Conservation (phyloP, 2,113 vertebrate genomes). For the Serinus canaria region DNA sequence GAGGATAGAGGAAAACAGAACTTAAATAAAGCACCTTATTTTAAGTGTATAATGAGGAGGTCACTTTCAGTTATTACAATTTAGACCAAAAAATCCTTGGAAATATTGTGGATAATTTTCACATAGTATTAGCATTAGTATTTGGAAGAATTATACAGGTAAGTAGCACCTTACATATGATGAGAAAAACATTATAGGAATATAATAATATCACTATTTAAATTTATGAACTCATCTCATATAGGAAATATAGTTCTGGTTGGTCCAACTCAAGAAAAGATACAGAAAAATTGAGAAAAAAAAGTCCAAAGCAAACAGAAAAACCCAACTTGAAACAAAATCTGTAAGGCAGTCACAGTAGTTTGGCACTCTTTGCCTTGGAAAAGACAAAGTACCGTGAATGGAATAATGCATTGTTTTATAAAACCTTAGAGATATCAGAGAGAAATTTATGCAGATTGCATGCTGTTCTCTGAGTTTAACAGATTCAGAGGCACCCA, state of each 20-base stretch:
- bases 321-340: not conserved
- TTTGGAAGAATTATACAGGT: not conserved
- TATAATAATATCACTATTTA: not conserved
- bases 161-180: not conserved
- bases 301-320: not conserved
- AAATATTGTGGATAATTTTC: not conserved
- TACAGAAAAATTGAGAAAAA: not conserved
- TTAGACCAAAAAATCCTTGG: not conserved
- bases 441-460: conserved; percentile 21
- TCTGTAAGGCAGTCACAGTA: not conserved
- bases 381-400: not conserved
- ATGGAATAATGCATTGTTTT: not conserved
- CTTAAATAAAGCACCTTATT: not conserved
- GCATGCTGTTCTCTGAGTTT: not conserved
- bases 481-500: conserved; percentile 3
- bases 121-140: not conserved
- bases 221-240: not conserved
- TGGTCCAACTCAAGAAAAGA: not conserved
- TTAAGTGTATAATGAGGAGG: not conserved
- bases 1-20: not conserved
- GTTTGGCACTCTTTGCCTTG: not conserved
- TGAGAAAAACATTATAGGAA: not conserved
- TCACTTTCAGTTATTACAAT: not conserved
- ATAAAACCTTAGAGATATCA: not conserved
- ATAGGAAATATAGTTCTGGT: not conserved